Percentiles rank a stretch among this genome's conserved stretches.
Evolutionary conservation across 1,140 invertebrate genomes (phyloP).

Genomic region (Dreissena rostriformis): DNA sequence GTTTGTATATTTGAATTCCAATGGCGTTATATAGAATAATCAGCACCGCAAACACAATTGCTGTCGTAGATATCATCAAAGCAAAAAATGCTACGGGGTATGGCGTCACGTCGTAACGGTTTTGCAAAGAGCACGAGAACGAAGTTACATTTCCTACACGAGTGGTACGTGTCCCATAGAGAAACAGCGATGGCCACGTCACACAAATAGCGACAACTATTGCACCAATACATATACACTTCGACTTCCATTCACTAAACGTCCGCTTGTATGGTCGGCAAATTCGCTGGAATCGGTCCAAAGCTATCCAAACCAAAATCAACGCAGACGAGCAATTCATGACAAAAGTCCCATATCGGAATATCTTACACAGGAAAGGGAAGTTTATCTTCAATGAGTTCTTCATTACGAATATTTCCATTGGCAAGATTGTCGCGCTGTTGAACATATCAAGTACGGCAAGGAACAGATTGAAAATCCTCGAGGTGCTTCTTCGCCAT

Average conservation of each 20-base stretch:
- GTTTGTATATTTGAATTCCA: no score
- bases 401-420: conserved; percentile 51
- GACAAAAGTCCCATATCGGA: conserved; percentile 35
- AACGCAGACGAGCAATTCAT: conserved; percentile 49
- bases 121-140: conserved; percentile 19
- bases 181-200: conserved; percentile 31
- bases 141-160: conserved; percentile 7
- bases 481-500: conserved; percentile 45
- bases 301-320: conserved; percentile 37
- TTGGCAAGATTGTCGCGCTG: conserved; percentile 37
- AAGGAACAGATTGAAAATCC: conserved; percentile 52
- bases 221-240: conserved; percentile 33
- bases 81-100: conserved; percentile 27
- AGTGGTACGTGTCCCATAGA: conserved; percentile 37
- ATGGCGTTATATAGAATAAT: conserved; percentile 33
- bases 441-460: conserved; percentile 50
- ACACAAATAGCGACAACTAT: conserved; percentile 16
- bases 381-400: conserved; percentile 26
- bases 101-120: conserved; percentile 16
- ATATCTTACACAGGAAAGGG: conserved; percentile 44
- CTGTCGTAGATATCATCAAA: conserved; percentile 8
- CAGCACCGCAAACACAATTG: no score
- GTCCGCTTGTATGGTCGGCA: conserved; percentile 34
- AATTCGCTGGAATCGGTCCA: conserved; percentile 36
- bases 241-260: conserved; percentile 32